Conservation (phyloP, 2,888 invertebrate species). For the Tetragnatha montana region DNA sequence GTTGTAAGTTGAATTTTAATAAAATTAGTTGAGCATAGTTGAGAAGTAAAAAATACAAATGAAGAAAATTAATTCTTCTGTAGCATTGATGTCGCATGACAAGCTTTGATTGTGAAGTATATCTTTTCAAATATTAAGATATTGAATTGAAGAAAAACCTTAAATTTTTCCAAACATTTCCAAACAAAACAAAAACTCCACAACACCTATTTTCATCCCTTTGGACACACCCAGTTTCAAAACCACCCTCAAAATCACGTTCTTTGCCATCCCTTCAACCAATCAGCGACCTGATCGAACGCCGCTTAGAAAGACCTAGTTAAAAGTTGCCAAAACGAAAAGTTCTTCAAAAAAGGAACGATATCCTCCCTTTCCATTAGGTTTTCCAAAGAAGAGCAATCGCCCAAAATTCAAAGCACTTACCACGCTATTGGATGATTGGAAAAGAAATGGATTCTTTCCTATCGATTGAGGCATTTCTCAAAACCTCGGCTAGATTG, state of each 20-base stretch:
- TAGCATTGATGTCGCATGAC: too few relatives aligned
- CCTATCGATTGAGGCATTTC: neutral
- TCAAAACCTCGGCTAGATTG: neutral
- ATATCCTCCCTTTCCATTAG: conserved; percentile 48
- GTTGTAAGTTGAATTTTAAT: too few relatives aligned
- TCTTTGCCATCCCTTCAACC: neutral
- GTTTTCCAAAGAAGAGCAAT: conserved; percentile 33
- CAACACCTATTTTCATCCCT: neutral
- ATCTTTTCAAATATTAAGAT: neutral
- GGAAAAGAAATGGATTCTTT: conserved; percentile 34
- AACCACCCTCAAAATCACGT: neutral
- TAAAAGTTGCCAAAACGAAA: conserved; percentile 55
- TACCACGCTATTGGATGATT: conserved; percentile 40
- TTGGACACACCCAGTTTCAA: neutral
- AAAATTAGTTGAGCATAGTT: too few relatives aligned
- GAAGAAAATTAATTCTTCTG: neutral
- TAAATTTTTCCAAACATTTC: too few relatives aligned
- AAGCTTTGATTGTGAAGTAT: too few relatives aligned
- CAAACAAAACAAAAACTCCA: neutral
- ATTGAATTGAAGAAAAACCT: too few relatives aligned
- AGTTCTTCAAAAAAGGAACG: conserved; percentile 27
- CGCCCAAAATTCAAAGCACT: conserved; percentile 40
- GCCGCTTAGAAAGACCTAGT: conserved; percentile 7
- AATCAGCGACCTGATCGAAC: neutral
- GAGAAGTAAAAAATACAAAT: too few relatives aligned